Conservation (phyloP, 2,797 vertebrate species). For the Echeneis naucrates region DNA sequence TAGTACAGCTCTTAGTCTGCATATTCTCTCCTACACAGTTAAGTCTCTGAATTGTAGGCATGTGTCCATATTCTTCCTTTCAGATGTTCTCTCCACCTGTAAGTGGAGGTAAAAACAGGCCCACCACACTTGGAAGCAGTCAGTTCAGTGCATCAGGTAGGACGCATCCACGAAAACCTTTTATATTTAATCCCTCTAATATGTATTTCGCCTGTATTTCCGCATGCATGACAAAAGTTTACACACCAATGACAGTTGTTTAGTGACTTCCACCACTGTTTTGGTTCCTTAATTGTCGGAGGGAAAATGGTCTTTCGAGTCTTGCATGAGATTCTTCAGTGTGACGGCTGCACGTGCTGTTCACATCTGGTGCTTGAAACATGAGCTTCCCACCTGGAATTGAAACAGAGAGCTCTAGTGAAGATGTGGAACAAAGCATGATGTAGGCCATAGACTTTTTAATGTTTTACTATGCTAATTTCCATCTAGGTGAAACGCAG, state of each 20-base stretch:
- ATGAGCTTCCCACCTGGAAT: conserved; percentile 67
- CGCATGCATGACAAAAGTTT: conserved; percentile 30
- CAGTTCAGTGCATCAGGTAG: conserved; percentile 98
- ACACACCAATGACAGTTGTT: conserved; percentile 37
- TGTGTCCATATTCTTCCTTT: conserved; percentile 59
- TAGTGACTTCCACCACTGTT: conserved; percentile 32
- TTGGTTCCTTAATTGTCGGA: conserved; percentile 52
- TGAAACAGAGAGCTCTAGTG: conserved; percentile 45
- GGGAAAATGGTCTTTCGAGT: conserved; percentile 50
- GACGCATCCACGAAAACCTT: conserved; percentile 56
- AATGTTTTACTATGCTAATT: conserved; percentile 56
- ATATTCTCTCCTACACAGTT: conserved; percentile 9
- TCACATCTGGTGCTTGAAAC: conserved; percentile 72
- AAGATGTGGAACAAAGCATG: conserved; percentile 58
- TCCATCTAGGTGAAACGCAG: conserved; percentile 17
- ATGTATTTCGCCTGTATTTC: conserved; percentile 12
- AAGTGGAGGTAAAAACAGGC: conserved; percentile 96
- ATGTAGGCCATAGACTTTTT: conserved; percentile 44
- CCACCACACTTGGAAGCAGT: conserved; percentile 97
- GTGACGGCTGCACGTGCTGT: conserved; percentile 34
- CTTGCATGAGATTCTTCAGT: conserved; percentile 41
- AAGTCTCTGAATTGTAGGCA: conserved; percentile 19
- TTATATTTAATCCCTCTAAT: conserved; percentile 38
- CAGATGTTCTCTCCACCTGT: conserved; percentile 99
- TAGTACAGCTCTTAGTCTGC: not conserved